phyloP scores from a whole-genome alignment of 2,888 invertebrate species.

The Thymelicus acteon region DNA sequence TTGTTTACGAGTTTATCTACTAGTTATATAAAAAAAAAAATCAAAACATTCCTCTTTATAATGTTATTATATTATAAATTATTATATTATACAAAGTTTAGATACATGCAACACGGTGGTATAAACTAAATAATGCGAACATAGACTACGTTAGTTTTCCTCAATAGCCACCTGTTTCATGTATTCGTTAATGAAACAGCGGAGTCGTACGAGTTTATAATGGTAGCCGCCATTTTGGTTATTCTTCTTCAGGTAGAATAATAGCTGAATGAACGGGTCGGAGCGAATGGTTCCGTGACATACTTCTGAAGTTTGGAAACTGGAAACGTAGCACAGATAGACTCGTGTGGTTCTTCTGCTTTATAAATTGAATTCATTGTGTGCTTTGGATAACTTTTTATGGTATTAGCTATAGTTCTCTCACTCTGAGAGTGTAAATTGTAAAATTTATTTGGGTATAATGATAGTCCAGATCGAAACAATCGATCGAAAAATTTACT shows the following conservation, averaged over 20 bases:
- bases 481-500: too few species aligned
- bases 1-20: too few species aligned
- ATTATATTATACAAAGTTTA: too few species aligned
- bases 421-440: too few species aligned
- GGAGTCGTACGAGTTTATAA: not conserved
- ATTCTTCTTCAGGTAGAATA: slow-evolving; percentile 7
- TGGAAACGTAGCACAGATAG: slow-evolving; percentile 4
- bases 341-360: not conserved
- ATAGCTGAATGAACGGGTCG: slow-evolving; percentile 1
- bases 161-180: slow-evolving; percentile 3
- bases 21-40: too few species aligned
- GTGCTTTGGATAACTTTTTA: not conserved
- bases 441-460: too few species aligned
- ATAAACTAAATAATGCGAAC: not conserved
- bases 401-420: not conserved
- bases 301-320: slow-evolving; percentile 2
- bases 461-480: too few species aligned
- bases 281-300: slow-evolving; percentile 9
- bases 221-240: slow-evolving; percentile 5
- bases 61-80: too few species aligned
- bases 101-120: too few species aligned
- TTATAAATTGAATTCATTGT: not conserved
- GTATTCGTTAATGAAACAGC: slow-evolving; percentile 2
- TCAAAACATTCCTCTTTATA: too few species aligned
- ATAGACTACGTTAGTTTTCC: not conserved